phyloP scores from a whole-genome alignment of 2,888 invertebrate genomes.

The Hymenopus coronatus region DNA sequence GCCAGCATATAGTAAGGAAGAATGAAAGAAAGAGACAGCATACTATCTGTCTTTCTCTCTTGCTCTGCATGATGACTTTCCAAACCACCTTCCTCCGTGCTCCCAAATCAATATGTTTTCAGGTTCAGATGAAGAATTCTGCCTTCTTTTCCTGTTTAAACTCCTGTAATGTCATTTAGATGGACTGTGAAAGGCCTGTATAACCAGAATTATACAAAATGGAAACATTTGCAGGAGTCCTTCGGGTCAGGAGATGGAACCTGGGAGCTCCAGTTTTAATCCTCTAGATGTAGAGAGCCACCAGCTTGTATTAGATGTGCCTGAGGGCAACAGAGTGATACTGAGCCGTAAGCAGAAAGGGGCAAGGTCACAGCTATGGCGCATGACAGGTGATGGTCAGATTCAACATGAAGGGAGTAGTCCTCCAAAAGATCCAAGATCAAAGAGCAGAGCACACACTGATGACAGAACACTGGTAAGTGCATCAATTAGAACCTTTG shows the following conservation, averaged over 20 bases:
- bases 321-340: constrained; percentile 60
- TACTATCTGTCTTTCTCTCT: too few species aligned
- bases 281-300: constrained; percentile 62
- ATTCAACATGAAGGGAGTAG: constrained; percentile 86
- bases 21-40: too few species aligned
- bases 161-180: too few species aligned
- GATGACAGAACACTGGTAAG: constrained; percentile 33
- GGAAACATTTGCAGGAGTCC: neutral
- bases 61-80: too few species aligned
- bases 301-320: constrained; percentile 79
- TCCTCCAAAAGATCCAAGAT: constrained; percentile 47
- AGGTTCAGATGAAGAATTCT: too few species aligned
- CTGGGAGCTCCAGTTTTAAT: constrained; percentile 18
- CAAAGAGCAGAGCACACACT: constrained; percentile 18
- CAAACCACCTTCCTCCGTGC: too few species aligned
- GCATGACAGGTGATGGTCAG: constrained; percentile 85
- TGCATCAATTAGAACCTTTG: neutral
- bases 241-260: neutral
- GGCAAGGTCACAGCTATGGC: constrained; percentile 85
- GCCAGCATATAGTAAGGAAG: too few species aligned
- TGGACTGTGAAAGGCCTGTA: too few species aligned
- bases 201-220: neutral
- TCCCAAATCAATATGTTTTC: too few species aligned
- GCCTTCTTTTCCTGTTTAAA: too few species aligned
- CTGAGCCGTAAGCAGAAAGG: constrained; percentile 69